Percentiles rank a stretch among this genome's conserved stretches.
Conservation (phyloP, 2,888 invertebrate genomes). For the Ptychoptera albimana region DNA sequence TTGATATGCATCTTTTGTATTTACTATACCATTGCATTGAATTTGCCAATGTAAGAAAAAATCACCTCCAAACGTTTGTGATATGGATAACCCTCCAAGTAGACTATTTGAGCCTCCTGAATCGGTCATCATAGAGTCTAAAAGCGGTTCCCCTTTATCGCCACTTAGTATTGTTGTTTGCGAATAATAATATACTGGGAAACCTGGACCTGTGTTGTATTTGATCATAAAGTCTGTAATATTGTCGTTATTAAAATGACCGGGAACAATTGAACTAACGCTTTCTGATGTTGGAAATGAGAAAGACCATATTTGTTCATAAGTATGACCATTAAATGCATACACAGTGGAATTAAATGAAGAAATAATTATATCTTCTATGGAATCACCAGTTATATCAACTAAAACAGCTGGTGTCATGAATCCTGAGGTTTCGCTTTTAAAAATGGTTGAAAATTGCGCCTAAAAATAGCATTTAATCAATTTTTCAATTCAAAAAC, state of each 20-base stretch:
- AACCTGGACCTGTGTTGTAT: constrained; percentile 47
- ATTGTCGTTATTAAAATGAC: constrained; percentile 60
- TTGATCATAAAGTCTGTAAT: constrained; percentile 65
- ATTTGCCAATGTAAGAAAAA: constrained; percentile 64
- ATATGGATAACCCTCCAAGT: constrained; percentile 28
- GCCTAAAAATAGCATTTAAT: constrained; percentile 18
- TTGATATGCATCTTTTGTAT: constrained; percentile 34
- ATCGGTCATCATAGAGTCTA: constrained; percentile 28
- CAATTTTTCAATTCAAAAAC: no score
- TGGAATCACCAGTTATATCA: constrained; percentile 53
- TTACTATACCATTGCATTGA: constrained; percentile 33
- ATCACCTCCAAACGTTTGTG: constrained; percentile 47
- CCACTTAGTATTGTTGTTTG: constrained; percentile 32
- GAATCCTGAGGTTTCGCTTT: constrained; percentile 45
- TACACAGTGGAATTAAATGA: constrained; percentile 55
- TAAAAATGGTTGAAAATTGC: constrained; percentile 38
- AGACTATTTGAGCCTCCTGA: constrained; percentile 29
- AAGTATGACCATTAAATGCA: constrained; percentile 54
- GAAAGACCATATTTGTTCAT: constrained; percentile 55
- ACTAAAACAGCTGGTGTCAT: constrained; percentile 48
- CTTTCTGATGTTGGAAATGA: constrained; percentile 47
- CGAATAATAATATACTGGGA: constrained; percentile 58
- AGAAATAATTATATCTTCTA: constrained; percentile 55
- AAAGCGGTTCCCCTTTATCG: constrained; percentile 21
- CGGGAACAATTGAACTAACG: constrained; percentile 60